Conservation (phyloP, 2,797 vertebrate species). For the Oophaga sylvatica region DNA sequence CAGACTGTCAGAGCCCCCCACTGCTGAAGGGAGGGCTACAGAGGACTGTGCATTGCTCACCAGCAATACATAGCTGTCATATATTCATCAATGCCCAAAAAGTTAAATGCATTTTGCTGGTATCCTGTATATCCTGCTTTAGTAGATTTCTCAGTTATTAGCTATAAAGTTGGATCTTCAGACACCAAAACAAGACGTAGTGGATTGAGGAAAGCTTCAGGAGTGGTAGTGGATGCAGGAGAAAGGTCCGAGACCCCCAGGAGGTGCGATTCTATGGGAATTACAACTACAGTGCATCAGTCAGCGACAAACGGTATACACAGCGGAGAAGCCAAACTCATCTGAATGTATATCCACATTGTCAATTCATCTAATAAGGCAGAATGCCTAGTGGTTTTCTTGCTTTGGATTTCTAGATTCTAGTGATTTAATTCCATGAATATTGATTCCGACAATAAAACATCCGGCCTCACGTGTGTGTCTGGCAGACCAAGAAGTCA, state of each 20-base stretch:
- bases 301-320: neutral
- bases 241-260: neutral
- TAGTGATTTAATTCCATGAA: neutral
- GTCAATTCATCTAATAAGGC: conserved; percentile 3
- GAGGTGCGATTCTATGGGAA: neutral
- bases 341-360: neutral
- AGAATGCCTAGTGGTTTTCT: neutral
- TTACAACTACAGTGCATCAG: neutral
- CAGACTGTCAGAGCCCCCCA: conserved; percentile 63
- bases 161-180: conserved; percentile 12
- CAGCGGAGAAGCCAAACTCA: neutral
- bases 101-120: conserved; percentile 83
- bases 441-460: neutral
- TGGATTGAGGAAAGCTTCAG: neutral
- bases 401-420: conserved; percentile 11
- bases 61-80: conserved; percentile 21
- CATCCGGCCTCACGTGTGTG: neutral
- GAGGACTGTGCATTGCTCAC: conserved; percentile 10
- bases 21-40: conserved; percentile 12
- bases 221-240: conserved; percentile 24
- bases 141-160: conserved; percentile 12
- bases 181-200: conserved; percentile 28
- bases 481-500: neutral
- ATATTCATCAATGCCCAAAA: conserved; percentile 48
- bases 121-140: conserved; percentile 74